phyloP scores from a whole-genome alignment of 2,797 vertebrate genomes.

The Sebastolobus alascanus region DNA sequence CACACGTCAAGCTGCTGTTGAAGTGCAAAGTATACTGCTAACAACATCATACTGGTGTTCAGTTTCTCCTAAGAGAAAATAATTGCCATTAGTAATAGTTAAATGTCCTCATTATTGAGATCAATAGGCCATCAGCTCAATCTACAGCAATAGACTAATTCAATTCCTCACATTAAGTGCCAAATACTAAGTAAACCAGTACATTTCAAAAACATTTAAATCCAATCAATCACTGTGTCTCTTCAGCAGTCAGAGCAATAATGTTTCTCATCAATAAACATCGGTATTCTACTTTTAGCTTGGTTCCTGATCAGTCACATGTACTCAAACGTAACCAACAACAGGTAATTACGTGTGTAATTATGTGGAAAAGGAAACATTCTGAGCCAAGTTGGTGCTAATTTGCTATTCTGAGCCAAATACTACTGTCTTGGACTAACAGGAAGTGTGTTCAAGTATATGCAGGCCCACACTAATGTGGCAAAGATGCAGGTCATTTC shows the following conservation, averaged over 20 bases:
- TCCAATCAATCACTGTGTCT: neutral
- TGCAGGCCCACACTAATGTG: conserved; percentile 64
- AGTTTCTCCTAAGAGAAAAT: neutral
- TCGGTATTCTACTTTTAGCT: conserved; percentile 9
- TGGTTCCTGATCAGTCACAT: conserved; percentile 1
- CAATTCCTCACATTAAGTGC: neutral
- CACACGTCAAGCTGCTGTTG: conserved; percentile 32
- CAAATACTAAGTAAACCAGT: neutral
- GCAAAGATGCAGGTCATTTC: conserved; percentile 74
- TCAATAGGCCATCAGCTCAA: neutral
- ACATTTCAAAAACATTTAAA: neutral
- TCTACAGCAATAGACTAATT: neutral
- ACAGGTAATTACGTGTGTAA: neutral
- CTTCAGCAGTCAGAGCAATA: neutral
- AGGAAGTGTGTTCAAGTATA: conserved; percentile 43
- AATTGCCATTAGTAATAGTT: neutral
- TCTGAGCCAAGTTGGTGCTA: conserved; percentile 11
- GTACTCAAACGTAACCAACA: conserved; percentile 20
- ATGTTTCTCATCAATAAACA: conserved; percentile 6
- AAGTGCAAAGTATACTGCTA: neutral
- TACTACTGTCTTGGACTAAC: conserved; percentile 31
- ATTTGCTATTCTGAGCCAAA: conserved; percentile 48
- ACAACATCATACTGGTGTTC: neutral
- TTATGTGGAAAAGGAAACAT: conserved; percentile 33
- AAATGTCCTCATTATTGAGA: neutral